These are phyloP conservation scores for Parnassius apollo DNA, from an alignment of 2,888 invertebrate species.

Conservation along the genomic window DNA sequence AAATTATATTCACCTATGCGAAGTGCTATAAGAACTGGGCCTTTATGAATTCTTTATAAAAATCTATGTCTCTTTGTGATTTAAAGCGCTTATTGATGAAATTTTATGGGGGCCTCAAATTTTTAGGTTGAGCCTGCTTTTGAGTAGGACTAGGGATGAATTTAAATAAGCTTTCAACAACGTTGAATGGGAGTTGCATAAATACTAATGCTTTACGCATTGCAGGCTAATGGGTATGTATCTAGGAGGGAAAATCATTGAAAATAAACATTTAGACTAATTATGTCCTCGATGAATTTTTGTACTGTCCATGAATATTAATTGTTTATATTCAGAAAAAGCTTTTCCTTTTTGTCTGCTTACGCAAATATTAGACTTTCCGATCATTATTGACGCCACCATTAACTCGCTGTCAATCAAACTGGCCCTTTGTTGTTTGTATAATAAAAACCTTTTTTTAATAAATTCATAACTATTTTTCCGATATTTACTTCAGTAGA, in stretches of 20 bases:
- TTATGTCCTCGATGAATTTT: conserved; percentile 37
- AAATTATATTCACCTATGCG: conserved; percentile 20
- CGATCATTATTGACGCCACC: conserved; percentile 49
- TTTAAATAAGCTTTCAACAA: conserved; percentile 72
- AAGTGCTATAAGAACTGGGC: conserved; percentile 27
- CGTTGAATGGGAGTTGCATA: conserved; percentile 66
- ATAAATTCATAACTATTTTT: conserved; percentile 30
- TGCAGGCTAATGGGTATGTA: conserved; percentile 64
- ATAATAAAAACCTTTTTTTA: conserved; percentile 27
- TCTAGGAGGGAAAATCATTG: conserved; percentile 43
- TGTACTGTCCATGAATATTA: conserved; percentile 45
- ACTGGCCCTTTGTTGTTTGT: conserved; percentile 37
- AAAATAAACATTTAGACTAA: conserved; percentile 36
- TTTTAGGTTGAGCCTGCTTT: conserved; percentile 61
- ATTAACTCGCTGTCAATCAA: conserved; percentile 53
- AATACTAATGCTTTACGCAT: conserved; percentile 69
- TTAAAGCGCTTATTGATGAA: conserved; percentile 45
- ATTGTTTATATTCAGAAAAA: conserved; percentile 29
- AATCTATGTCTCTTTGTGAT: conserved; percentile 37
- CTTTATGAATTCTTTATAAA: conserved; percentile 36
- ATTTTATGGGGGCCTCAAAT: conserved; percentile 60
- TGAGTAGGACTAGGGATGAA: conserved; percentile 67
- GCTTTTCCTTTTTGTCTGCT: conserved; percentile 34
- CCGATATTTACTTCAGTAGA: neutral
- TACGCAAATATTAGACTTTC: conserved; percentile 38